Evolutionary conservation across 92 coral and sea anemone genomes (phyloP).

Genomic region (Micromussa lordhowensis): DNA sequence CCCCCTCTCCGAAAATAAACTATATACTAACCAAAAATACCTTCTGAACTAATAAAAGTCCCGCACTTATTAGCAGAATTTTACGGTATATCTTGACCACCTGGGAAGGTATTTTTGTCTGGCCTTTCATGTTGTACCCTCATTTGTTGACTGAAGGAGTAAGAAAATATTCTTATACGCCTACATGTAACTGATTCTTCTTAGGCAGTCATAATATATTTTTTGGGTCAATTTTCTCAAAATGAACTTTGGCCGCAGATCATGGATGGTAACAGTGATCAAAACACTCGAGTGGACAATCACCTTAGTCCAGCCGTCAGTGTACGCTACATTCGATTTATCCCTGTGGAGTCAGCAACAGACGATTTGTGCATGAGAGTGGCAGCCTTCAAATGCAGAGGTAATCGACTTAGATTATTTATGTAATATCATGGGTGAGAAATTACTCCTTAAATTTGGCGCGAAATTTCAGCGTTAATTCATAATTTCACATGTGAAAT

Average conservation of each 20-base stretch:
- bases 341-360: slow-evolving; percentile 11
- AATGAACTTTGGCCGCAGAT: slow-evolving; percentile 1
- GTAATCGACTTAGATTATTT: background rate
- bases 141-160: background rate
- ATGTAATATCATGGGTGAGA: too few relatives aligned
- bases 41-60: too few relatives aligned
- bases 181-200: background rate
- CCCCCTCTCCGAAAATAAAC: too few relatives aligned
- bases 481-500: too few relatives aligned
- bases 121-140: background rate
- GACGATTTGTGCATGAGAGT: slow-evolving; percentile 52
- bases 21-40: too few relatives aligned
- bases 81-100: too few relatives aligned
- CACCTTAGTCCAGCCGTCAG: slow-evolving; percentile 10
- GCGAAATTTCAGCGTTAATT: too few relatives aligned
- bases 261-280: slow-evolving; percentile 43
- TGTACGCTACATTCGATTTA: slow-evolving; percentile 32
- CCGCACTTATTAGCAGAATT: too few relatives aligned
- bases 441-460: too few relatives aligned
- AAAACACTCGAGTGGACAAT: slow-evolving; percentile 40
- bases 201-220: background rate
- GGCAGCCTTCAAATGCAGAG: slow-evolving; percentile 49
- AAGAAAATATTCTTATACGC: background rate
- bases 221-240: background rate
- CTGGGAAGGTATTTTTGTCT: too few relatives aligned